Evolutionary conservation across 1,140 invertebrate genomes (phyloP), one percentile per base, ranked within the genome.

Genomic region (Saxidomus purpurata): DNA sequence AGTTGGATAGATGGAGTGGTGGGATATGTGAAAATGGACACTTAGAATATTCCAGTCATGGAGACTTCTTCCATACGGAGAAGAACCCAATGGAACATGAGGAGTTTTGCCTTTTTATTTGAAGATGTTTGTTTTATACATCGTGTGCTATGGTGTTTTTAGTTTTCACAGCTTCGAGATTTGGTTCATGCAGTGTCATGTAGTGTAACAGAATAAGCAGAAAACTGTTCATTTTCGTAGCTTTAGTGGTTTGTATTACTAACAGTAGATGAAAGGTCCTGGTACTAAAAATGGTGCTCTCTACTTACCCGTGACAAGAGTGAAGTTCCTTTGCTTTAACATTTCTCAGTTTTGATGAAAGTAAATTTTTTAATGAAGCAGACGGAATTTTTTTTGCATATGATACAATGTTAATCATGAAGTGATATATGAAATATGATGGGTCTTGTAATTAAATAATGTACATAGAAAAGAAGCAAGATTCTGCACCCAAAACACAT

Each of bases 21-120:
- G 59, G 67, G 67, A 71, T 38, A 40, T 71, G 67, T 71, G 36
- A 40, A 71, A 71, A 71, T 63, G 67, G 67, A 71, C 36, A 40
- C 36, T 17, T 38, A 19, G 38, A 38, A 19, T 71, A 36, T 71
- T 38, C 67, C 67, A 36, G 19, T 15, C 31, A 40, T n/a, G n/a
- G 3, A 9, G 31, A 34, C 28, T 67, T 4, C 61, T 15, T 15
- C 61, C 34, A 6, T 31, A 8, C 28, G 1, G 25, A 19, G 61
- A 71, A 71, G 67, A 71, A 40, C 34, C 34, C 36, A 38, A 67
- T 8, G 34, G 67, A 38, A 71, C 25, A 38, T 22, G 22, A 38
- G 67, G 67, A 71, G 28, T 63, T 71, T 71, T 71, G 67, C 67
- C 67, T 71, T 71, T 71, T 4, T 38, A 71, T 63, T 38, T 71